Evolutionary conservation across 2,113 vertebrate species (phyloP), one percentile per base, ranked within the genome.

Genomic region (Calidris pygmaea): DNA sequence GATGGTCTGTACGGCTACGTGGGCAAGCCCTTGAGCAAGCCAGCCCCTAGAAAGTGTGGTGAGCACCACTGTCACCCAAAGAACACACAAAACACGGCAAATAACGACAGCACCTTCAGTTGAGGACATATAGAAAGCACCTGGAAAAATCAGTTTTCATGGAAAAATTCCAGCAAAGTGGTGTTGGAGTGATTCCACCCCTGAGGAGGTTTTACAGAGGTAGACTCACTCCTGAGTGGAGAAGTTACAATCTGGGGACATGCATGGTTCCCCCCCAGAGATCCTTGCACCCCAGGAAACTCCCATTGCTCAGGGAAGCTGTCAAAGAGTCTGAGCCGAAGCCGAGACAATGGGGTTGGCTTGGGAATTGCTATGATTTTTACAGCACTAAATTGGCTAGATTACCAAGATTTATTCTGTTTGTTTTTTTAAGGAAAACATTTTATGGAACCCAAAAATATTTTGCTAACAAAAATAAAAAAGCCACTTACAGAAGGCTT

Each of bases 381-480:
- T 74, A 95, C 77, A 89, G 94, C 11, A 17, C 60, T 89, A 72
- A 75, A 75, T 82, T 91, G 95, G 93, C 92, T 95, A 95, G 89
- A 96, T 96, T 75, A 95, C 94, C 84, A 95, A 95, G 93, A 95
- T 85, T 92, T 85, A 90, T 78, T 95, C 90, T 81, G 66, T 95
- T 95, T 95, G 84, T 27, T 94, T 88, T 93, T 87, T 92, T 78
- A 97, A 96, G 86, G 53, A 79, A 91, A 96, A 94, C 0, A 17
- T 95, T 97, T 96, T 91, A 92, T 96, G 73, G 89, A 96, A 91
- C 95, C 93, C 95, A 93, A 95, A 97, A 95, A 82, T 93, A 97
- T 94, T 94, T 94, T 87, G 90, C 83, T 95, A 96, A 96, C 7
- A 5, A 90, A 95, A 94, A 91, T 89, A 35, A 95, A 95, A 96